These are phyloP conservation scores for Oxyruncus cristatus DNA, from an alignment of 2,113 vertebrate species.

Conservation along the genomic window DNA sequence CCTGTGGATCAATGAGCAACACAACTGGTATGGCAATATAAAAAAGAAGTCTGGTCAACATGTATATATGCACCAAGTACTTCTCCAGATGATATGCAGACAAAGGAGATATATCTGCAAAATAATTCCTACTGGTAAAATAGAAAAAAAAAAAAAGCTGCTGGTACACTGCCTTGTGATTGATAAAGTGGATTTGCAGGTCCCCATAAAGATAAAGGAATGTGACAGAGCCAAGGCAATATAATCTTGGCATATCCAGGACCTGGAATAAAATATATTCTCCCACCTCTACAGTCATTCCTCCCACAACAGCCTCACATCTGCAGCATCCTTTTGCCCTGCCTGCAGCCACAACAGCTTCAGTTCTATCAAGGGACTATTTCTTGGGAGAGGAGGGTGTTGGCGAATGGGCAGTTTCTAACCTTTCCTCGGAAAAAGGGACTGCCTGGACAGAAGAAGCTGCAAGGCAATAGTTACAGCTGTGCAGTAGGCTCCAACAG, in stretches of 20 bases:
- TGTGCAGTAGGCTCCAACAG: neutral
- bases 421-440: neutral
- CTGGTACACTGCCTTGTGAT: neutral
- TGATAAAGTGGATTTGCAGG: conserved; percentile 7
- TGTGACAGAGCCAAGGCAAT: neutral
- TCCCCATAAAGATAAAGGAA: neutral
- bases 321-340: neutral
- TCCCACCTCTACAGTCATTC: neutral
- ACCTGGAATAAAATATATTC: fast-evolving
- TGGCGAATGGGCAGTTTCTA: neutral
- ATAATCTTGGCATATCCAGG: neutral
- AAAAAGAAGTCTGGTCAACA: neutral
- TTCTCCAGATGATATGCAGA: neutral
- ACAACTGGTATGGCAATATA: neutral
- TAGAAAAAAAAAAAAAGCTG: neutral
- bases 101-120: neutral
- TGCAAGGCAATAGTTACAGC: neutral
- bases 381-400: neutral
- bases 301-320: neutral
- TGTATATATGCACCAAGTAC: neutral
- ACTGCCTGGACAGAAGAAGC: neutral
- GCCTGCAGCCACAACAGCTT: neutral
- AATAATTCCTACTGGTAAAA: neutral
- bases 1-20: neutral
- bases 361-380: neutral